A percentile compares a stretch with the other conserved stretches of the same genome.
Conservation (phyloP, 37 sponge, comb jelly and placozoan species). For the Spongilla lacustris region DNA sequence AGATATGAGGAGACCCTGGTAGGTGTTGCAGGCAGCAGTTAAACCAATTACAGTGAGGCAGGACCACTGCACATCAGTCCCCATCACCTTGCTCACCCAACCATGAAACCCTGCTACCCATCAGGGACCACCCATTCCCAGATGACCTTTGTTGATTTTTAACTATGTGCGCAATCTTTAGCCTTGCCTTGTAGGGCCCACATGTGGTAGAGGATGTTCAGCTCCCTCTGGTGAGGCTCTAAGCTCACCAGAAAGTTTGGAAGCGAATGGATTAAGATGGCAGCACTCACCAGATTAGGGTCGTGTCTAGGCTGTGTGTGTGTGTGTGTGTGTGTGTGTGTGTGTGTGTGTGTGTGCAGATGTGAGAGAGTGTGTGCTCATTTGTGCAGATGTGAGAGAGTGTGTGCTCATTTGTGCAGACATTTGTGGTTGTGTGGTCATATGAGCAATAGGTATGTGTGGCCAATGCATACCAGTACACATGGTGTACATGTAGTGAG, state of each 20-base stretch:
- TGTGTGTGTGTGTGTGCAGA: constrained; percentile 17
- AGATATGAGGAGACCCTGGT: too few relatives aligned
- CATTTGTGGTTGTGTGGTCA: background rate
- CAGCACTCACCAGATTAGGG: constrained; percentile 15
- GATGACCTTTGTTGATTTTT: background rate
- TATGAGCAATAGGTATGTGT: background rate
- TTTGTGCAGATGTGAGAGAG: too few relatives aligned
- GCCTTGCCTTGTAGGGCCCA: constrained; percentile 35
- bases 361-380: background rate
- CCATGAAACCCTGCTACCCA: background rate
- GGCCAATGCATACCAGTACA: background rate
- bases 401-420: too few relatives aligned
- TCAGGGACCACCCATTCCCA: background rate
- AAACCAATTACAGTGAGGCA: too few relatives aligned
- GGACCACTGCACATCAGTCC: too few relatives aligned
- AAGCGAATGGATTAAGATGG: constrained; percentile 19
- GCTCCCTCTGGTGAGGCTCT: constrained; percentile 33
- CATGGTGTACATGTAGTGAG: too few relatives aligned
- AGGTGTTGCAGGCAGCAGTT: too few relatives aligned
- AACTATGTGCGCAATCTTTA: background rate
- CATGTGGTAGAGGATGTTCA: constrained; percentile 52
- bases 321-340: constrained; percentile 38
- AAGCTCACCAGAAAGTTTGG: constrained; percentile 28
- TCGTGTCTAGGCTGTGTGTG: background rate
- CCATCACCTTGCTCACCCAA: too few relatives aligned